A percentile compares a stretch with the other conserved stretches of the same genome.
Evolutionary conservation across 2,797 vertebrate genomes (phyloP).

Genomic region (Pangasius sanitwongsei): DNA sequence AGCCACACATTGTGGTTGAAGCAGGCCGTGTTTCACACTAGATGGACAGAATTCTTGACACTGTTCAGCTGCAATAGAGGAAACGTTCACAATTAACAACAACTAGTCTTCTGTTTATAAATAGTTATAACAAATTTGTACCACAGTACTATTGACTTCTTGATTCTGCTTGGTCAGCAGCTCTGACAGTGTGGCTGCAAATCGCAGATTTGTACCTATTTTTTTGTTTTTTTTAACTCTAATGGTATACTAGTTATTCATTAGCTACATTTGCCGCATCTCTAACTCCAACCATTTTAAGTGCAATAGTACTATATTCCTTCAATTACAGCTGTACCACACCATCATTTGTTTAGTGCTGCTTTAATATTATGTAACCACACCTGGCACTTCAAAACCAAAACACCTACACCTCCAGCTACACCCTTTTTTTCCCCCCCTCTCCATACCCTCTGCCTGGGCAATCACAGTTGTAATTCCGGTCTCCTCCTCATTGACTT

Average conservation of each 20-base stretch:
- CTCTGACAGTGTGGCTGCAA: background rate
- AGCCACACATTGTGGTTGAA: constrained; percentile 45
- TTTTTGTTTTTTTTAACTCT: no score
- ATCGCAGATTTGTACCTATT: no score
- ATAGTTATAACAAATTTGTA: background rate
- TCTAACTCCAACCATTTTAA: background rate
- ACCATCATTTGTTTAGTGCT: background rate
- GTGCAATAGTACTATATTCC: background rate
- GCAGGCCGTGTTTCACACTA: constrained; percentile 56
- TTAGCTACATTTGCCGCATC: background rate
- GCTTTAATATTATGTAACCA: background rate
- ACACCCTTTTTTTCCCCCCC: background rate
- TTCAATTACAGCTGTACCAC: background rate
- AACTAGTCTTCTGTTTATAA: background rate
- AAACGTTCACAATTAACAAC: constrained; percentile 13
- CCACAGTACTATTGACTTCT: background rate
- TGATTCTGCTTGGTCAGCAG: background rate
- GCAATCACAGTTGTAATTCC: constrained; percentile 82
- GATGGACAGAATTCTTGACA: constrained; percentile 73
- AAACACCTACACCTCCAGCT: background rate
- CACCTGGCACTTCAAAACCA: background rate
- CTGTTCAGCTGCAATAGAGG: constrained; percentile 68
- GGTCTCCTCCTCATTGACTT: constrained; percentile 45
- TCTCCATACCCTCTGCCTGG: constrained; percentile 83
- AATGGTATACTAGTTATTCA: background rate